Percentiles rank a stretch among this genome's conserved stretches.
phyloP scores from a whole-genome alignment of 2,797 vertebrate species.

The Artibeus jamaicensis region DNA sequence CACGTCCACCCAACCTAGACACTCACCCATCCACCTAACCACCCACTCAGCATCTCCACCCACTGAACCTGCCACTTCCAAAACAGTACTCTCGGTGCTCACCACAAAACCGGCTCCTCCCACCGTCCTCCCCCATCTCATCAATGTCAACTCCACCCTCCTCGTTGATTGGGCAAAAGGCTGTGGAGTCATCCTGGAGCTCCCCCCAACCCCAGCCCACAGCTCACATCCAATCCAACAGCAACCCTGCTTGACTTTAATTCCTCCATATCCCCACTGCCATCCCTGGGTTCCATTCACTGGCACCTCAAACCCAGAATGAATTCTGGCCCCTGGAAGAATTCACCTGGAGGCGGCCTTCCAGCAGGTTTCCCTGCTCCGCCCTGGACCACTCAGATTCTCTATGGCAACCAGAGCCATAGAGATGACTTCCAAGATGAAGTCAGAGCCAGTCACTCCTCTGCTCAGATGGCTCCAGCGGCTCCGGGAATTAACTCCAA shows the following conservation, averaged over 20 bases:
- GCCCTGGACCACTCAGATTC: not conserved
- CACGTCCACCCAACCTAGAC: not conserved
- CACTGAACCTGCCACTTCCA: not conserved
- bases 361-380: not conserved
- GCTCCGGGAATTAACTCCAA: not conserved
- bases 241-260: not conserved
- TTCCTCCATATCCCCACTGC: not conserved
- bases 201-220: not conserved
- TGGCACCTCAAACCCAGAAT: not conserved
- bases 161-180: not conserved
- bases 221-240: not conserved
- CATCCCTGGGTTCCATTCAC: not conserved
- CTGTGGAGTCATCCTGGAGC: not conserved
- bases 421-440: not conserved
- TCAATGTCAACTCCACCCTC: not conserved
- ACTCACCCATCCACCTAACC: not conserved
- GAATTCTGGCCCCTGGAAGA: not conserved
- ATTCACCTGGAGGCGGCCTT: not conserved
- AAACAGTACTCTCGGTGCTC: not conserved
- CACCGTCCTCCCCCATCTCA: rapidly evolving
- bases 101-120: not conserved
- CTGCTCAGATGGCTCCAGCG: not conserved
- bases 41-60: not conserved
- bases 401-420: not conserved
- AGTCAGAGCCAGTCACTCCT: not conserved